Base-by-base conservation (phyloP, 2,113 vertebrate species). In the Erythrocercus mccallii region DNA sequence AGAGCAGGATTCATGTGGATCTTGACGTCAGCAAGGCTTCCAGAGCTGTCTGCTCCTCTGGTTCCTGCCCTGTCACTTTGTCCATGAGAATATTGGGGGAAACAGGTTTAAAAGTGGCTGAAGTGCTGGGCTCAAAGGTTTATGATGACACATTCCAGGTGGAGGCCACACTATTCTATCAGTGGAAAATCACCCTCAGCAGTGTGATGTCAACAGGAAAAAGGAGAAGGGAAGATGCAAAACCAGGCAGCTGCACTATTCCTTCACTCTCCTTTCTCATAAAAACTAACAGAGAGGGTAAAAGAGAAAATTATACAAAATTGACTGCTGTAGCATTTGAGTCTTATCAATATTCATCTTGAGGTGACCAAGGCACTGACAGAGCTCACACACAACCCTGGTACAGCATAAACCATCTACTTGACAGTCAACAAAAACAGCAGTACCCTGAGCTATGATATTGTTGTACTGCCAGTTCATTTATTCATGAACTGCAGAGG, bases 401-500 rank as follows among this genome's bases (percentile, higher is more conserved):
- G 15, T 9, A 31, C 9, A 45, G 57, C 80, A 93, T 9, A 77
- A 82, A 74, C 13, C 69, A 47, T 17, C 47, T 23, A 33, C 51
- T 28, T 84, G 80, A 44, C 82, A 91, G 68, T 33, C 69, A 51
- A 93, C 25, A 71, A 84, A 88, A 96, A 19, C 76, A 53, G 77
- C 92, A 81, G 57, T 25, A 84, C 68, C 33, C 45, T 71, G 77
- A 72, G 60, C 58, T 80, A 10, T 35, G 70, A 80, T 50, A 42
- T 51, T 92, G 79, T 87, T 96, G 64, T 72, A 81, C 76, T 53
- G 88, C 14, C 60, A 88, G 86, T 94, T 96, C 95, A 95, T 95
- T 94, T 96, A 97, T 96, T 96, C 93, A 96, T 96, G 93, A 95
- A 92, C 76, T 90, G 92, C 90, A 88, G 90, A 93, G 92, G 61